A percentile compares a stretch with the other conserved stretches of the same genome.
phyloP scores from a whole-genome alignment of 2,888 invertebrate genomes.

The Liposcelis brunnea region DNA sequence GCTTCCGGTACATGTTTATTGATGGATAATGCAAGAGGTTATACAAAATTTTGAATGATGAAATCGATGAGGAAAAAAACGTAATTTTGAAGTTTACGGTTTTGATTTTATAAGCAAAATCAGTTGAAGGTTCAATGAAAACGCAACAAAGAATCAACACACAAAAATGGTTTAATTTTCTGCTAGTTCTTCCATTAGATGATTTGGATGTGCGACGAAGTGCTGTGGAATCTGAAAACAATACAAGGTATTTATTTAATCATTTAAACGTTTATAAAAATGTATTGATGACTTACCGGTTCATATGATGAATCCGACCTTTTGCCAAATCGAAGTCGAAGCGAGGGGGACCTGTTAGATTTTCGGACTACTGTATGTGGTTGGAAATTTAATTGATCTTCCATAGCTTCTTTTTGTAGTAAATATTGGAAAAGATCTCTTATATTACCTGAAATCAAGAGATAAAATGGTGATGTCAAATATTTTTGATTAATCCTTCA shows the following conservation, averaged over 20 bases:
- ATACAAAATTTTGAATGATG: no score
- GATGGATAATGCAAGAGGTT: no score
- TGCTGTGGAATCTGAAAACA: not conserved
- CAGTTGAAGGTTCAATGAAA: no score
- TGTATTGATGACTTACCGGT: conserved; percentile 16
- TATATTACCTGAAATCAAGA: conserved; percentile 19
- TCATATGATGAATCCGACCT: conserved; percentile 44
- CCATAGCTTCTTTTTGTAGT: conserved; percentile 44
- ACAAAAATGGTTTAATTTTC: no score
- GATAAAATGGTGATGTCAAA: conserved; percentile 1
- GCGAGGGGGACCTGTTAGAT: conserved; percentile 57
- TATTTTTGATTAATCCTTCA: no score
- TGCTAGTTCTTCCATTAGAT: no score
- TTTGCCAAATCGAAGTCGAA: conserved; percentile 58
- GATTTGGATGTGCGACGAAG: no score
- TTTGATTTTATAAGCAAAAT: no score
- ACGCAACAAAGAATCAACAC: no score
- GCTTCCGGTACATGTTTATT: no score
- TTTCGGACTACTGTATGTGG: conserved; percentile 55
- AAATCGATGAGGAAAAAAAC: no score
- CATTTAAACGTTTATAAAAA: not conserved
- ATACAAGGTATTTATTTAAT: not conserved
- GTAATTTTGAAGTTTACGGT: no score
- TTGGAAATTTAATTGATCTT: conserved; percentile 19
- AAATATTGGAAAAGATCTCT: conserved; percentile 43